A percentile compares a stretch with the other conserved stretches of the same genome.
phyloP scores from a whole-genome alignment of 2,797 vertebrate species.

The Distichodus sexfasciatus region DNA sequence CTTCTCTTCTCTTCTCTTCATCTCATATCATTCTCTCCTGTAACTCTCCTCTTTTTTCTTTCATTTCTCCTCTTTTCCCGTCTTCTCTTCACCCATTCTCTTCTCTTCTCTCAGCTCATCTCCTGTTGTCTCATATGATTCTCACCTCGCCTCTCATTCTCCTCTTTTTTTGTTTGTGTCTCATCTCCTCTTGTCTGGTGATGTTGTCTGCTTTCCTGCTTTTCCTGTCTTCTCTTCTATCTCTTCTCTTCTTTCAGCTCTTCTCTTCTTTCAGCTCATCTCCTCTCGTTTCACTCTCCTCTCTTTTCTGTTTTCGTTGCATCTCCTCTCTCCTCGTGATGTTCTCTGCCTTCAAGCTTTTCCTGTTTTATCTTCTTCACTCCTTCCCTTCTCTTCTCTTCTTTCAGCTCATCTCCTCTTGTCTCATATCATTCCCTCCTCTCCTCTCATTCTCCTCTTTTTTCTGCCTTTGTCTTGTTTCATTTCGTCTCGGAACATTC shows the following conservation, averaged over 20 bases:
- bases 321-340: neutral
- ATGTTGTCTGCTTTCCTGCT: too few relatives aligned
- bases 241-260: too few relatives aligned
- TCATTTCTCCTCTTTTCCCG: neutral
- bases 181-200: too few relatives aligned
- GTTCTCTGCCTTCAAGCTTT: neutral
- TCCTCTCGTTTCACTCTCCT: neutral
- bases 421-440: neutral
- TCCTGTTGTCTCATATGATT: too few relatives aligned
- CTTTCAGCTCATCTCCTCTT: neutral
- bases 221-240: neutral
- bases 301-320: neutral
- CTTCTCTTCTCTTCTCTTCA: neutral
- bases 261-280: neutral
- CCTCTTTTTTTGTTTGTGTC: too few relatives aligned
- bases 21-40: neutral
- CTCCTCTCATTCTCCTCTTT: neutral
- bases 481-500: neutral
- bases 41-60: neutral
- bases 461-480: neutral
- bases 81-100: neutral
- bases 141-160: too few relatives aligned
- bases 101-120: neutral
- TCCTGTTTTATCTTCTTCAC: neutral
- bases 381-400: neutral